These are phyloP conservation scores for Melanostoma scalare DNA, from an alignment of 2,888 invertebrate species.

Conservation along the genomic window DNA sequence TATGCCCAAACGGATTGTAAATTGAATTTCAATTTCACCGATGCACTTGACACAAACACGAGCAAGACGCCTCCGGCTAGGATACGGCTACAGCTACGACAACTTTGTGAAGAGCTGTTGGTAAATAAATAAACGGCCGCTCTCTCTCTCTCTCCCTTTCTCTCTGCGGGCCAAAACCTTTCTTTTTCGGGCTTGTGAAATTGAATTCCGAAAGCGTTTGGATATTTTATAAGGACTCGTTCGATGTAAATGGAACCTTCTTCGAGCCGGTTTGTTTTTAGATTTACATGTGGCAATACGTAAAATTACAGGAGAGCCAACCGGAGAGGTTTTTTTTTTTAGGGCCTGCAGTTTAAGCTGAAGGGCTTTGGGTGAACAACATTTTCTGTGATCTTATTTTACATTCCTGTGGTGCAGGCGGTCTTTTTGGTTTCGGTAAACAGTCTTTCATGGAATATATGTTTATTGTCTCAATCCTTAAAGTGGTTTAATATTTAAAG, in stretches of 20 bases:
- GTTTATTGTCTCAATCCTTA: conserved; percentile 5
- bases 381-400: conserved; percentile 15
- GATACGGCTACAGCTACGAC: too few relatives aligned
- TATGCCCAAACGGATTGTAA: conserved; percentile 56
- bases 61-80: background rate
- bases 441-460: conserved; percentile 7
- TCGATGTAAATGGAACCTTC: conserved; percentile 10
- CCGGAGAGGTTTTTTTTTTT: conserved; percentile 3
- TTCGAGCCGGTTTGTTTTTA: conserved; percentile 5
- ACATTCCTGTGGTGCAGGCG: conserved; percentile 23
- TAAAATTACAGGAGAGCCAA: background rate
- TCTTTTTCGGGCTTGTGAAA: conserved; percentile 3
- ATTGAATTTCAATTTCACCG: conserved; percentile 62
- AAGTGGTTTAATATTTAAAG: conserved; percentile 13
- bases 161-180: background rate
- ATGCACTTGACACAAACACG: conserved; percentile 38
- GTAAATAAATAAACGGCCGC: conserved; percentile 55
- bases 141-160: background rate
- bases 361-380: conserved; percentile 4
- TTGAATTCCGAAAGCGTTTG: conserved; percentile 55
- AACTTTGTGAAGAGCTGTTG: background rate
- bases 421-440: conserved; percentile 25
- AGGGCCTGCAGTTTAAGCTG: background rate
- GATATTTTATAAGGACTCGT: conserved; percentile 61
- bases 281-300: conserved; percentile 34